Evolutionary conservation across 1,140 invertebrate genomes (phyloP).

Genomic region (Argopecten irradians): DNA sequence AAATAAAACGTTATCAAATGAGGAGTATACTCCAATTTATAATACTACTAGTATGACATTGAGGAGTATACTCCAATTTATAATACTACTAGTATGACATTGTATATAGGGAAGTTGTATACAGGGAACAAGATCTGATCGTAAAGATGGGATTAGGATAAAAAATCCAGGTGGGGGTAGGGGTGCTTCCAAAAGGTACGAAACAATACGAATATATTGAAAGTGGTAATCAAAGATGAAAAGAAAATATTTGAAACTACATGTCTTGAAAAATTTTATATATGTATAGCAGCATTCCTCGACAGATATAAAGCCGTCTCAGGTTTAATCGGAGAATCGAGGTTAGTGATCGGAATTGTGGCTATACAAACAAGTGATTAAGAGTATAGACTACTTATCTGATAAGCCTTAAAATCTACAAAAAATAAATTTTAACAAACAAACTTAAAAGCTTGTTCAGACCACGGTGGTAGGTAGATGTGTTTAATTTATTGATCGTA

Average conservation of each 20-base stretch:
- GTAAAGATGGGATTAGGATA: no score
- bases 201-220: no score
- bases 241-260: no score
- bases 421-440: constrained; percentile 3
- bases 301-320: no score
- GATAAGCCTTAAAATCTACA: not conserved
- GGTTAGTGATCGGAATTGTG: no score
- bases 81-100: not conserved
- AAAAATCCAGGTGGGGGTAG: no score
- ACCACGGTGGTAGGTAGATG: not conserved
- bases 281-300: no score
- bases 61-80: no score
- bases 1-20: not conserved
- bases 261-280: no score
- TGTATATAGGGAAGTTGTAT: not conserved
- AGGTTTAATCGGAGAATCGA: no score
- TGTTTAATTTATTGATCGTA: not conserved
- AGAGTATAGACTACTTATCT: not conserved
- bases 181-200: no score
- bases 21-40: not conserved
- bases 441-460: not conserved
- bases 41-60: not conserved
- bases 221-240: no score
- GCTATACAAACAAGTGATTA: not conserved
- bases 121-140: not conserved